phyloP scores from a whole-genome alignment of 2,888 invertebrate genomes.

The Thereva unica region DNA sequence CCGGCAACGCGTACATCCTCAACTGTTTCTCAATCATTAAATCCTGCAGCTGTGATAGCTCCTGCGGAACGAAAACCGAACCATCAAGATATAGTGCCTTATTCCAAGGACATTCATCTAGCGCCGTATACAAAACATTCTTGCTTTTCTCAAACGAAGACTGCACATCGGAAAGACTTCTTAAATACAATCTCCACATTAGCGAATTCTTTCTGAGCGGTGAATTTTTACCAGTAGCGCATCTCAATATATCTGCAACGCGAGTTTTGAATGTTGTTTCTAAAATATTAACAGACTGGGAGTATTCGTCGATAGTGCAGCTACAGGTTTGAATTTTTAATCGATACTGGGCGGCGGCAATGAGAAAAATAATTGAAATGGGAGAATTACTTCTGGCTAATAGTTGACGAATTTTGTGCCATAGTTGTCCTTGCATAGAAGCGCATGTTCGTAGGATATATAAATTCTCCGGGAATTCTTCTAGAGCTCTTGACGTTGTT shows the following conservation, averaged over 20 bases:
- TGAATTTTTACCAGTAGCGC: constrained; percentile 44
- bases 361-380: constrained; percentile 58
- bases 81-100: constrained; percentile 68
- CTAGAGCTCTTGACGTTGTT: constrained; percentile 55
- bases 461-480: constrained; percentile 65
- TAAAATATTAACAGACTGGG: constrained; percentile 33
- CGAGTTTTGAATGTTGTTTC: constrained; percentile 49
- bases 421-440: constrained; percentile 57
- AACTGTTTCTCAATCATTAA: constrained; percentile 75
- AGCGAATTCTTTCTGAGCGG: constrained; percentile 57
- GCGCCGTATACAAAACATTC: constrained; percentile 60
- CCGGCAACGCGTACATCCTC: constrained; percentile 74
- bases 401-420: constrained; percentile 62
- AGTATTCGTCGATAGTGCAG: constrained; percentile 37
- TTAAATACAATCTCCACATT: constrained; percentile 67
- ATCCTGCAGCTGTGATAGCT: constrained; percentile 72
- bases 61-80: constrained; percentile 66
- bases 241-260: constrained; percentile 50
- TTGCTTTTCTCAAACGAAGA: constrained; percentile 53
- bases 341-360: constrained; percentile 56
- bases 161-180: constrained; percentile 58
- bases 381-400: constrained; percentile 58
- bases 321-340: constrained; percentile 35
- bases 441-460: constrained; percentile 60
- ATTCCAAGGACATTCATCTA: constrained; percentile 68